Conservation (phyloP, 1,140 invertebrate species). For the Penaeus chinensis region DNA sequence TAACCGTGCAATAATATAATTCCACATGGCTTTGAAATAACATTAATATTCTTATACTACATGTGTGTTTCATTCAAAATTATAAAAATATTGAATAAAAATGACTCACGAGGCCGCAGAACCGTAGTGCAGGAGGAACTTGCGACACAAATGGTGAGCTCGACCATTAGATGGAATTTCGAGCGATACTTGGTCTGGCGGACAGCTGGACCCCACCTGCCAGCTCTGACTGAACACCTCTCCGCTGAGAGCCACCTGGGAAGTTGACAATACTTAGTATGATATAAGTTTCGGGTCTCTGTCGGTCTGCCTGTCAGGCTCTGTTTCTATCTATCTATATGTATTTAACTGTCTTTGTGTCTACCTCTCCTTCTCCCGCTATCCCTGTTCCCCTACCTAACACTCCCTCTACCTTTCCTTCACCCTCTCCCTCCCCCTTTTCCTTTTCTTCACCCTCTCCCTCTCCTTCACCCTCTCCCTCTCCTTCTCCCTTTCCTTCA, state of each 20-base stretch:
- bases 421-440: too few relatives aligned
- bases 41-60: too few relatives aligned
- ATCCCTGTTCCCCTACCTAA: too few relatives aligned
- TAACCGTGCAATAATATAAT: not conserved
- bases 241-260: constrained; percentile 14
- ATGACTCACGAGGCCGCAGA: constrained; percentile 22
- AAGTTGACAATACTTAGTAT: not conserved
- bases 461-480: too few relatives aligned
- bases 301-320: not conserved
- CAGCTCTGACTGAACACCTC: constrained; percentile 30
- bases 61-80: too few relatives aligned
- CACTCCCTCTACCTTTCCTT: too few relatives aligned
- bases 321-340: not conserved
- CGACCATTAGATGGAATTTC: not conserved
- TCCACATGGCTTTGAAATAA: not conserved
- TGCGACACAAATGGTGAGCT: not conserved
- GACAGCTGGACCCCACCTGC: not conserved
- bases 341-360: not conserved
- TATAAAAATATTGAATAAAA: too few relatives aligned
- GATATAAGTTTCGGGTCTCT: not conserved
- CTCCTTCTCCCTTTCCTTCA: too few relatives aligned
- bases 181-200: not conserved
- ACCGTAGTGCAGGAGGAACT: not conserved
- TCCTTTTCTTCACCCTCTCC: too few relatives aligned
- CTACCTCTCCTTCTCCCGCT: too few relatives aligned